phyloP scores from a whole-genome alignment of 2,113 vertebrate species.

The Phasianus colchicus region DNA sequence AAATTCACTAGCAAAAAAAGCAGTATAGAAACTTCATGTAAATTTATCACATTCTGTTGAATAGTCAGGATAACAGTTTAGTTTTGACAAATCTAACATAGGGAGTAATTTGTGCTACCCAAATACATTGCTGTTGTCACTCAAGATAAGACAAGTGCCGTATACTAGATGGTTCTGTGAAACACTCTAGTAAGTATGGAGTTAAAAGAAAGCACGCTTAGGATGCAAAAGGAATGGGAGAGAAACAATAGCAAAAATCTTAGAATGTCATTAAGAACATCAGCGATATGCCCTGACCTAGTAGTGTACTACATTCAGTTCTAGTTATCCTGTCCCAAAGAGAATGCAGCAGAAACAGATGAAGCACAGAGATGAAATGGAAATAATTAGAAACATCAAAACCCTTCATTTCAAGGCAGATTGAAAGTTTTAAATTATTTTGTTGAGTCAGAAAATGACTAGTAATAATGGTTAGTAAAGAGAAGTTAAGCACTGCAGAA shows the following conservation, averaged over 20 bases:
- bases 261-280: constrained; percentile 46
- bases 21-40: neutral
- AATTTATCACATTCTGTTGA: neutral
- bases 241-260: constrained; percentile 43
- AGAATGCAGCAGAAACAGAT: neutral
- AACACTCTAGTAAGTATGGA: neutral
- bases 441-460: neutral
- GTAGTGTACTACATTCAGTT: neutral
- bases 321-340: neutral
- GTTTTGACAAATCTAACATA: constrained; percentile 15
- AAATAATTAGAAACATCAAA: constrained; percentile 25
- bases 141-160: constrained; percentile 9
- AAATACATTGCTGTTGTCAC: constrained; percentile 14
- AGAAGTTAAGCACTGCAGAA: neutral
- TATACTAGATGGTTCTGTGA: neutral
- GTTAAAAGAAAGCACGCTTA: neutral
- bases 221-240: neutral
- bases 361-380: neutral
- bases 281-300: constrained; percentile 1
- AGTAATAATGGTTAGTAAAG: neutral
- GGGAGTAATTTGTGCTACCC: constrained; percentile 12
- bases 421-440: neutral
- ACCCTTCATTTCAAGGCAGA: neutral
- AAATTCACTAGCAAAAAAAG: neutral
- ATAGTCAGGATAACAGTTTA: neutral